phyloP scores from a whole-genome alignment of 2,888 invertebrate species.

The Copidosoma aretas region DNA sequence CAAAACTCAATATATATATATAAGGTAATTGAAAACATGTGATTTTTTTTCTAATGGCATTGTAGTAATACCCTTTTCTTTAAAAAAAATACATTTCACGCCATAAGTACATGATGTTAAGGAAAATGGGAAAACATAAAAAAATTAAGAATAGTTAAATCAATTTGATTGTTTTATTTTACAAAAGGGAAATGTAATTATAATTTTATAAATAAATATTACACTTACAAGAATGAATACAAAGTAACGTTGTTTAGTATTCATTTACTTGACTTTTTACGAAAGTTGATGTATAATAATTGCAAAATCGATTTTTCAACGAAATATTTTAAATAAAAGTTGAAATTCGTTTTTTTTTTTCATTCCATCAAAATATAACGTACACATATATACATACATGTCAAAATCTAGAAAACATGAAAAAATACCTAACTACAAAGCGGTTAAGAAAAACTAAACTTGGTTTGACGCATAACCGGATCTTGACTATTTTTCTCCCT shows the following conservation, averaged over 20 bases:
- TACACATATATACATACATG: conserved; percentile 23
- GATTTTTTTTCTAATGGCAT: no score
- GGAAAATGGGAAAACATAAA: no score
- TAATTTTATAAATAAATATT: conserved; percentile 3
- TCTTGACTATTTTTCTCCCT: not conserved
- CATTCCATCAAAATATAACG: not conserved
- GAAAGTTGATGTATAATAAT: conserved; percentile 21
- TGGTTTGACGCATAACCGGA: not conserved
- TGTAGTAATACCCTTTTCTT: no score
- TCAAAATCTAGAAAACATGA: conserved; percentile 15
- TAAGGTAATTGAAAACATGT: no score
- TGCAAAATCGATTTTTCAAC: conserved; percentile 2
- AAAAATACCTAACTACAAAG: conserved; percentile 25
- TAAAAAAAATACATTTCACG: no score
- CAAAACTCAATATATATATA: no score
- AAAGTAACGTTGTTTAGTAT: conserved; percentile 34
- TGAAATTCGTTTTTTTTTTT: no score
- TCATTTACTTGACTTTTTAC: conserved; percentile 26
- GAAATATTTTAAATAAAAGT: conserved; percentile 2
- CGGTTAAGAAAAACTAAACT: not conserved
- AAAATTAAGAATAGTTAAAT: not conserved
- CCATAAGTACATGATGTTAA: no score
- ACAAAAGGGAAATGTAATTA: not conserved
- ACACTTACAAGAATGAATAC: conserved; percentile 14
- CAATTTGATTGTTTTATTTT: not conserved